Base-by-base conservation (phyloP, 2,888 invertebrate genomes). In the Nomada goodeniana region DNA sequence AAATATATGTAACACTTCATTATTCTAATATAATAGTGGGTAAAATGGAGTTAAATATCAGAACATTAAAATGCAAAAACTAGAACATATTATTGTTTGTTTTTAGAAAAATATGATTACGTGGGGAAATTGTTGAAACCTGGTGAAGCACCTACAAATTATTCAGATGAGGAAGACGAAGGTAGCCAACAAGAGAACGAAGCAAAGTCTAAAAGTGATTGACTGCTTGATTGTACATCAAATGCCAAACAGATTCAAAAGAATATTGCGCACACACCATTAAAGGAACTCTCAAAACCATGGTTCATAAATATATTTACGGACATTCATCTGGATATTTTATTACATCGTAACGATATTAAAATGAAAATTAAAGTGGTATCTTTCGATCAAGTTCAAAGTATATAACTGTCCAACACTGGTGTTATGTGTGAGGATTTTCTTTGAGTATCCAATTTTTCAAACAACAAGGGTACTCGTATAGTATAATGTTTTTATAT, bases 101-200 rank as follows among this genome's bases (percentile, higher is more conserved):
- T 95, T 96, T 13, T 95, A 98, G 99, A 99, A 95, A 98, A 98
- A 94, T 99, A 99, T 94, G 97, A 98, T 57, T 96, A 97, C 85
- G 98, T 99, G 53, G 99, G 99, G 20, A 96, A 97, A 91, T 94
- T 99, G 72, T 94, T 99, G 92, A 98, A 97, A 92, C 98, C 98
- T 0, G 98, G 98, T 15, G 98, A 99, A 91, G 96, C 97, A 91
- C 97, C 98, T 1, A 96, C 96, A 80, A 98, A 96, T 92, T 99
- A 99, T 94, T 97, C 98, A 0, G 98, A 98, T 91, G 98, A 98
- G 90, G 98, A 98, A 88, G 96, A 96, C 90, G 93, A 96, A 94
- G 92, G 92, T 65, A 93, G 93, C 83, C 93, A 92, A 75, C 94
- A 93, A 74, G 94, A 94, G 61, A 89, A 91, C 70, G 94, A 94